Percentiles rank a stretch among this genome's conserved stretches.
These are phyloP conservation scores for Adelges cooleyi DNA, from an alignment of 1,140 invertebrate genomes.

Conservation along the genomic window DNA sequence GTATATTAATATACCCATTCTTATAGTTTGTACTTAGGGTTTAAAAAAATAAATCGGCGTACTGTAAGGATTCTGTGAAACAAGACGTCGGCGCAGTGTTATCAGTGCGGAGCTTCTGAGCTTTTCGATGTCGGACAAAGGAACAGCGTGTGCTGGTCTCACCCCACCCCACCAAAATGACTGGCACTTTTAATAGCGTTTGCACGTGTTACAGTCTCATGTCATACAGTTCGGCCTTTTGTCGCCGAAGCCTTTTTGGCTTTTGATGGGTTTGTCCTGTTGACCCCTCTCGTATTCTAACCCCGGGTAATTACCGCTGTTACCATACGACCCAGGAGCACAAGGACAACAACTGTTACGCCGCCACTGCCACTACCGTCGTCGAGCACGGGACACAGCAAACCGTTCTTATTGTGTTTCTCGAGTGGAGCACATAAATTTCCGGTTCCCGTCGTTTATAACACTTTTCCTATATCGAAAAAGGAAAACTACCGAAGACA, in stretches of 20 bases:
- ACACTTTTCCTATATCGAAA: constrained; percentile 20
- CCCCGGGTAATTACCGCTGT: constrained; percentile 18
- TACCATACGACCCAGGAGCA: background rate
- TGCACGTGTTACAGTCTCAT: constrained; percentile 25
- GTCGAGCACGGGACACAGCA: background rate
- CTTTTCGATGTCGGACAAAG: background rate
- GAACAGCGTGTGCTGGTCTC: background rate
- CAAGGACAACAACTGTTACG: constrained; percentile 22
- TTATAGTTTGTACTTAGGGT: too few species aligned
- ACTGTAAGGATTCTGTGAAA: background rate
- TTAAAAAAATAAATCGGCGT: too few species aligned
- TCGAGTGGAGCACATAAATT: constrained; percentile 26
- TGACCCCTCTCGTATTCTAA: constrained; percentile 8
- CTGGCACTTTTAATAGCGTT: constrained; percentile 26
- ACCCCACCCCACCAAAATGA: background rate
- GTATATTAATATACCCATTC: too few species aligned
- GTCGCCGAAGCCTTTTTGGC: constrained; percentile 26
- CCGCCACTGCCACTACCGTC: background rate
- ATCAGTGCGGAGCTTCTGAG: background rate
- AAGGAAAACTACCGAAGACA: constrained; percentile 18
- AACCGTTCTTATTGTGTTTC: constrained; percentile 22
- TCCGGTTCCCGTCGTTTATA: constrained; percentile 27
- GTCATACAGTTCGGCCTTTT: constrained; percentile 24
- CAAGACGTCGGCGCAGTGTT: background rate
- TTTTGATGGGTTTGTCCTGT: constrained; percentile 28